phyloP scores from a whole-genome alignment of 2,888 invertebrate species.

The Sarcophaga caerulescens region DNA sequence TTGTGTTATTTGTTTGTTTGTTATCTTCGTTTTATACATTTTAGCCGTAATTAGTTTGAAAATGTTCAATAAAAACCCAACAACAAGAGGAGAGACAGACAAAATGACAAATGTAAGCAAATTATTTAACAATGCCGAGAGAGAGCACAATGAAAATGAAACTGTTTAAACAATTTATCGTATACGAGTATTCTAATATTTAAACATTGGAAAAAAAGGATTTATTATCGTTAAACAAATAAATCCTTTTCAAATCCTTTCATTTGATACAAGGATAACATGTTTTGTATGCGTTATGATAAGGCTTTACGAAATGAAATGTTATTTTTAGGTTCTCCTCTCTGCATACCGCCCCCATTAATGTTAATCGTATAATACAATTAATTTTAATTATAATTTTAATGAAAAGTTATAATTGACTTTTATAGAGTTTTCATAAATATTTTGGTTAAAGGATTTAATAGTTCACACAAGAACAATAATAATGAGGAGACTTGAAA shows the following conservation, averaged over 20 bases:
- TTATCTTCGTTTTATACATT: background rate
- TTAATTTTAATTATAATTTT: background rate
- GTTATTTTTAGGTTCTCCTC: background rate
- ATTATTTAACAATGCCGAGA: background rate
- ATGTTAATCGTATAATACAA: background rate
- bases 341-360: too few species aligned
- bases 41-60: background rate
- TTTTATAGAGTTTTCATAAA: background rate
- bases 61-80: background rate
- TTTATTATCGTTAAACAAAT: background rate
- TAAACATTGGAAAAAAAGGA: background rate
- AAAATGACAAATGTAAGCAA: background rate
- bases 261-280: background rate
- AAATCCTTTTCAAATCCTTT: background rate
- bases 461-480: background rate
- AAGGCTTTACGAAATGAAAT: background rate
- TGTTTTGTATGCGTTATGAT: background rate
- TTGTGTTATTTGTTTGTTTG: background rate
- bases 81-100: background rate
- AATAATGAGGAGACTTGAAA: too few species aligned
- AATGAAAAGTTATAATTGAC: background rate
- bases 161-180: background rate
- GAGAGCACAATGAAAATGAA: background rate
- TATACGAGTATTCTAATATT: background rate
- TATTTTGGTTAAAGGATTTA: background rate